Conservation (phyloP, 2,113 vertebrate genomes). For the Grantiella picta region DNA sequence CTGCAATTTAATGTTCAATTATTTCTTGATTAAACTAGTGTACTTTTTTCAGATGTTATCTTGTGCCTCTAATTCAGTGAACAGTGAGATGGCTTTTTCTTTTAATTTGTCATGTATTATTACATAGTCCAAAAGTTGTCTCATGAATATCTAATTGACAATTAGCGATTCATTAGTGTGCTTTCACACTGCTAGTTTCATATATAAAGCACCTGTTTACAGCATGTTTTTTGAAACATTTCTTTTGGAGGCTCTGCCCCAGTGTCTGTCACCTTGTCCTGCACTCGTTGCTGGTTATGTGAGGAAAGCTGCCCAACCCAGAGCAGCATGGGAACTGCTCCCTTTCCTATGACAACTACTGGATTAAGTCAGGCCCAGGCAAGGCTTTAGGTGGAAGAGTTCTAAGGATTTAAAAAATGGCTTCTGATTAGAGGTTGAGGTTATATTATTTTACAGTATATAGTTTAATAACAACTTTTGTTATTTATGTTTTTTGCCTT, state of each 20-base stretch:
- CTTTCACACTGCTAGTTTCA: background rate
- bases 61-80: background rate
- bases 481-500: background rate
- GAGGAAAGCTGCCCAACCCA: background rate
- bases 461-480: background rate
- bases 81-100: background rate
- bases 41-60: background rate
- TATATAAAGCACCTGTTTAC: background rate
- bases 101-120: background rate
- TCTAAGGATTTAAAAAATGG: background rate
- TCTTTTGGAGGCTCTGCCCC: background rate
- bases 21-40: background rate
- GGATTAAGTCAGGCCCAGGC: background rate
- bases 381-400: background rate
- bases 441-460: background rate
- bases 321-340: background rate
- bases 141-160: background rate
- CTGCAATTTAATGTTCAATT: constrained; percentile 5
- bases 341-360: fast-evolving
- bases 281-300: background rate
- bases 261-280: background rate
- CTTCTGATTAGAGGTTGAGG: background rate
- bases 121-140: background rate
- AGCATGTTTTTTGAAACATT: background rate
- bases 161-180: background rate